A percentile compares a stretch with the other conserved stretches of the same genome.
Evolutionary conservation across 2,888 invertebrate genomes (phyloP).

Genomic region (Aphodius granarius): DNA sequence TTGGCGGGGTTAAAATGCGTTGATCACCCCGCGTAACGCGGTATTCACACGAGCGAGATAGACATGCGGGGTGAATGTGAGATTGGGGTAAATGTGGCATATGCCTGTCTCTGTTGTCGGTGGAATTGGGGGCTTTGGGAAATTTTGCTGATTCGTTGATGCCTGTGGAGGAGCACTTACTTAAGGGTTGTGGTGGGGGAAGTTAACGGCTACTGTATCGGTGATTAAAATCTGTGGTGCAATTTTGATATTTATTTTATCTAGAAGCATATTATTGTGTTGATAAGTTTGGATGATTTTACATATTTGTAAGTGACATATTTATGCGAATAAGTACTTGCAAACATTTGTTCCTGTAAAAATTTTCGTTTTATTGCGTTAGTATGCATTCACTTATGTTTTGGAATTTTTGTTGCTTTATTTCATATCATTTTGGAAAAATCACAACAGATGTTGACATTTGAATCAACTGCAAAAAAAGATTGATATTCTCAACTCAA

Average conservation of each 20-base stretch:
- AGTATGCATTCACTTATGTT: too few species aligned
- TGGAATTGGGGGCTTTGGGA: not conserved
- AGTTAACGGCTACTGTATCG: not conserved
- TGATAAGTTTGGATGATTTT: too few species aligned
- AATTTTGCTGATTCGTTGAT: not conserved
- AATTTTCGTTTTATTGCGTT: too few species aligned
- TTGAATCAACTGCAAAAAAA: too few species aligned
- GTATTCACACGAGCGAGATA: not conserved
- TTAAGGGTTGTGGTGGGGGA: not conserved
- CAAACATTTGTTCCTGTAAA: too few species aligned
- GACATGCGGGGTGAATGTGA: not conserved
- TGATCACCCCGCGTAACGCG: constrained; percentile 11
- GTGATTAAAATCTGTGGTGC: not conserved
- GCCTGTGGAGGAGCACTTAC: not conserved
- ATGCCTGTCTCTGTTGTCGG: not conserved
- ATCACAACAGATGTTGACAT: too few species aligned
- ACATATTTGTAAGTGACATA: too few species aligned
- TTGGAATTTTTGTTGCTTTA: too few species aligned
- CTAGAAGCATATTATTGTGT: too few species aligned
- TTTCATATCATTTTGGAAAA: too few species aligned
- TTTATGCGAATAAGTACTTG: too few species aligned
- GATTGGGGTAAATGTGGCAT: not conserved
- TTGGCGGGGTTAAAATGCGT: constrained; percentile 10
- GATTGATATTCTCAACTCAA: too few species aligned
- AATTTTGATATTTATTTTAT: not conserved